Evolutionary conservation across 2,888 invertebrate genomes (phyloP), one percentile per base, ranked within the genome.

Genomic region (Chalcosyrphus nemorum): DNA sequence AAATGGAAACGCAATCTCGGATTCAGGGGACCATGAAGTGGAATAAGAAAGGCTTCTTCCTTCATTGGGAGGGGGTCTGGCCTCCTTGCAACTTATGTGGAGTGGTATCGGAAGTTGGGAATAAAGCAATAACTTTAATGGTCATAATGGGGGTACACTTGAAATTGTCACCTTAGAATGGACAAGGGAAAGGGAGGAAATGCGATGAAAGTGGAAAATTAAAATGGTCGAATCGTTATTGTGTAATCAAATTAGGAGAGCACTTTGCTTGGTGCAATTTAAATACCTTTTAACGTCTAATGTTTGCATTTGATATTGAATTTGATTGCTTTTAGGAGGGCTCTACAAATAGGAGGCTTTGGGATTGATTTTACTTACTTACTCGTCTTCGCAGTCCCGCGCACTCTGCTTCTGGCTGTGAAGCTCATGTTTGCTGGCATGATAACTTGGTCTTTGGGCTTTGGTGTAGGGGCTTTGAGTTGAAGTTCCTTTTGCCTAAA

Each of bases 1-100:
- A 59, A 66, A 74, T 66, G 68, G 50, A 75, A 81, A 74, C 61
- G 81, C 63, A 75, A 81, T 81, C 75, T 70, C 68, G 75, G 68
- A 68, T 70, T 75, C 70, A 63, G 61, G 38, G 24, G 57, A 63
- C 68, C 81, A 81, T 75, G 68, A 81, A 81, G 75, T 63, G 81
- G 70, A 81, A 81, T 75, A 63, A 61, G 54, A 80, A 81, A 54
- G 63, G 63, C 68, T 68, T 70, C 56, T 41, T 61, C 61, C 21
- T 54, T 54, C n/a, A n/a, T n/a, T n/a, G n/a, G 54, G 80, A 57
- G 66, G 54, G 72, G 45, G 72, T 54, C 61, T 52, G 52, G 17
- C 66, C 15, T 41, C 9, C 27, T 29, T 54, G 9, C 15, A 0
- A 11, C 13, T 29, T 47, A 24, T 47, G 57, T 35, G 38, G 47